Conservation (phyloP, 2,113 vertebrate genomes). For the Anguilla rostrata region DNA sequence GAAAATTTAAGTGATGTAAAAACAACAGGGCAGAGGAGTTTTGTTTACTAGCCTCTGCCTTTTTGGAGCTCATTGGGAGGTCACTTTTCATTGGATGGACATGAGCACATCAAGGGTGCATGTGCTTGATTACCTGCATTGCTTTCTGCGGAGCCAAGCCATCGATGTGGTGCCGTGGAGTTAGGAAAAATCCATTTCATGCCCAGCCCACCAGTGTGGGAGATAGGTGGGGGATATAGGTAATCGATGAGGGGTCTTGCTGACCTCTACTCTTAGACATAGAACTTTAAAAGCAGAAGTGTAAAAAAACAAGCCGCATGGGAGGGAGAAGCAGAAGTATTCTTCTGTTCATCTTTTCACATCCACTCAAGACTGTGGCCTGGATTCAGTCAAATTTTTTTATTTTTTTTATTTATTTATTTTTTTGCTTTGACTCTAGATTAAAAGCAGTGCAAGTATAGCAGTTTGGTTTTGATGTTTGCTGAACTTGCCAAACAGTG, state of each 20-base stretch:
- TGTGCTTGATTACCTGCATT: neutral
- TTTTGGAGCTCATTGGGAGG: neutral
- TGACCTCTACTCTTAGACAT: neutral
- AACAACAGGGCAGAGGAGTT: neutral
- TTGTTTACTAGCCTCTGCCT: neutral
- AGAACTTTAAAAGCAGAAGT: neutral
- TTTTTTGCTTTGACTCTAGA: too few relatives aligned
- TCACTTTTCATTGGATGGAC: neutral
- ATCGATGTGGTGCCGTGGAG: neutral
- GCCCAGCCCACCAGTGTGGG: neutral
- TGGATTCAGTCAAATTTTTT: neutral
- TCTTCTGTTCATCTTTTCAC: too few relatives aligned
- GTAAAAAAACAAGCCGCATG: neutral
- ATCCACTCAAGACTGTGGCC: neutral
- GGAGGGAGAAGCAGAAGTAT: neutral
- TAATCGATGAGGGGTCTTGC: neutral
- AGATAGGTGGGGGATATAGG: neutral
- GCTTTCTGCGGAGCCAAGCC: neutral
- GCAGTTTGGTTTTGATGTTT: too few relatives aligned
- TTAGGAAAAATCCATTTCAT: slow-evolving; percentile 9
- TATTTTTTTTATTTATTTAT: too few relatives aligned
- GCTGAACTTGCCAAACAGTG: too few relatives aligned
- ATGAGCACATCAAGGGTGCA: neutral
- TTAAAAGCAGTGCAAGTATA: too few relatives aligned
- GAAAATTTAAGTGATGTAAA: neutral